Evolutionary conservation across 2,113 vertebrate genomes (phyloP).

Genomic region (Tragelaphus imberbis): DNA sequence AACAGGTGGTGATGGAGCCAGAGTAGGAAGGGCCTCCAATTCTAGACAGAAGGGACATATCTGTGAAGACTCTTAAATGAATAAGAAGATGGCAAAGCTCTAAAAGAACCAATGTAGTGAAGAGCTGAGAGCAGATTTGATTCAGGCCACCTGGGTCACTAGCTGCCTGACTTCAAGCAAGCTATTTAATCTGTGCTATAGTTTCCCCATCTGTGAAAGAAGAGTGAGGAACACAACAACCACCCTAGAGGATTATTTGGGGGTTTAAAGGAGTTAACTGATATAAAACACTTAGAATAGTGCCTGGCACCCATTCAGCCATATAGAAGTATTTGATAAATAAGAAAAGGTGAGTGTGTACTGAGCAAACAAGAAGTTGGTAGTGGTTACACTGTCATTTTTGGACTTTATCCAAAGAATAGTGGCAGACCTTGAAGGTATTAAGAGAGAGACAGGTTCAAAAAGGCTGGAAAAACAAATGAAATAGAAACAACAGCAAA

Average conservation of each 20-base stretch:
- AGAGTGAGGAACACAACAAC: background rate
- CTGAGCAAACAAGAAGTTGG: background rate
- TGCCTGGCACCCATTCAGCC: background rate
- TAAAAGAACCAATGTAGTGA: background rate
- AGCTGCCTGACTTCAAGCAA: background rate
- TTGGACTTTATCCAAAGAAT: slow-evolving; percentile 21
- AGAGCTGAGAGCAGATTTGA: background rate
- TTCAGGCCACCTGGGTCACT: background rate
- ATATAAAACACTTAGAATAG: background rate
- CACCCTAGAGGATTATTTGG: background rate
- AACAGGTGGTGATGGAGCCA: background rate
- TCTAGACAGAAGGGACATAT: background rate
- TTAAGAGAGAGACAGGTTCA: slow-evolving; percentile 1
- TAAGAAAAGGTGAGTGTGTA: background rate
- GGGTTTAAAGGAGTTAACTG: background rate
- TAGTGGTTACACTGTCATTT: background rate
- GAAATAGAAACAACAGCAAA: background rate
- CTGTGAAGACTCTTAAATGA: background rate
- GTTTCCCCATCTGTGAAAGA: background rate
- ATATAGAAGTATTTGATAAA: background rate
- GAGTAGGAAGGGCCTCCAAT: background rate
- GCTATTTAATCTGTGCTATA: background rate
- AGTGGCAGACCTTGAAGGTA: background rate
- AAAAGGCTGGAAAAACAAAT: background rate
- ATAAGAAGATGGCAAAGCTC: background rate